Evolutionary conservation across 2,888 invertebrate species (phyloP).

Genomic region (Dryococelus australis): DNA sequence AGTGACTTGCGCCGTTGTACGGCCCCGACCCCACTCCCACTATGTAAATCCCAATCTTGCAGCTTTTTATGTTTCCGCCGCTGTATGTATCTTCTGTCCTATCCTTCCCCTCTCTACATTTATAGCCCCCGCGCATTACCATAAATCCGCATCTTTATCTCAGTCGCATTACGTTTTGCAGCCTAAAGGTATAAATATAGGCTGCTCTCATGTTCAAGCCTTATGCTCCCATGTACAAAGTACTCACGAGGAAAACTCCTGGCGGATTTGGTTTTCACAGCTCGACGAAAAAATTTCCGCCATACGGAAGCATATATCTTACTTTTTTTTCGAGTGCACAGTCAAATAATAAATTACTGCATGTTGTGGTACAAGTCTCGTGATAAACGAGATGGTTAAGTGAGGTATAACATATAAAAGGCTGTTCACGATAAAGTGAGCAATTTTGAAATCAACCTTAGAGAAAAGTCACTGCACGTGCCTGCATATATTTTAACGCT

Average conservation of each 20-base stretch:
- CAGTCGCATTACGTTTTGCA: background rate
- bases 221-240: background rate
- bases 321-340: no score
- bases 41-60: slow-evolving; percentile 16
- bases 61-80: slow-evolving; percentile 16
- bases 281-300: background rate
- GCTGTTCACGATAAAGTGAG: no score
- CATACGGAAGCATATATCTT: no score
- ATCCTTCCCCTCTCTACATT: slow-evolving; percentile 6
- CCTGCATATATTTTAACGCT: no score
- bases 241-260: background rate
- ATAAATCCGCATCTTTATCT: slow-evolving; percentile 10
- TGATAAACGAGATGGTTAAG: no score
- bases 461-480: no score
- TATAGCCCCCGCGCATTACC: background rate
- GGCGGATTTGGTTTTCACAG: background rate
- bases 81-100: background rate
- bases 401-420: no score
- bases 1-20: background rate
- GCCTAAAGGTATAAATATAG: background rate
- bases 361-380: no score
- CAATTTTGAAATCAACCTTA: no score
- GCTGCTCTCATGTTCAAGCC: background rate
- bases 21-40: background rate
- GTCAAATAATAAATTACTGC: no score